A percentile compares a stretch with the other conserved stretches of the same genome.
These are phyloP conservation scores for Molossus molossus DNA, from an alignment of 2,797 vertebrate species.

Conservation along the genomic window DNA sequence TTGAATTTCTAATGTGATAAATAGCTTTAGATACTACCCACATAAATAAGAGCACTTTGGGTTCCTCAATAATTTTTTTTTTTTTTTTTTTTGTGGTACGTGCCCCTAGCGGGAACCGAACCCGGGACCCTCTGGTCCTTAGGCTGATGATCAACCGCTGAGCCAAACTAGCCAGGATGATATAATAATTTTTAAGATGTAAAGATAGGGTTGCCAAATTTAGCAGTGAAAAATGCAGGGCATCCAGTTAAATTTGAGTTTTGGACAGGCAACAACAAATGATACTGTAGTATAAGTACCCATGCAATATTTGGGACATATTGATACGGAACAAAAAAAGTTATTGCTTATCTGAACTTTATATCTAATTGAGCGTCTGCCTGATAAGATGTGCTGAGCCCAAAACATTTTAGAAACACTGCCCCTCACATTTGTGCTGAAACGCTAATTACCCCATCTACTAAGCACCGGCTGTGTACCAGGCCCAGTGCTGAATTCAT, in stretches of 20 bases:
- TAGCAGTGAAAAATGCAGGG: conserved; percentile 8
- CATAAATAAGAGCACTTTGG: conserved; percentile 11
- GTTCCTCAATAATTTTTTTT: conserved; percentile 56
- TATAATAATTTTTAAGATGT: conserved; percentile 37
- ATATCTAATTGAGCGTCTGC: background rate
- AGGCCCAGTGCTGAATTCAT: background rate
- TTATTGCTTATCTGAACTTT: conserved; percentile 24
- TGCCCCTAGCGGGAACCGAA: no score
- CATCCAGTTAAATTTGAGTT: background rate
- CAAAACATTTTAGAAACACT: conserved; percentile 9
- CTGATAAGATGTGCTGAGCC: background rate
- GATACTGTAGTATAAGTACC: background rate
- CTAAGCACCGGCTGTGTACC: background rate
- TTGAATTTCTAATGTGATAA: conserved; percentile 9
- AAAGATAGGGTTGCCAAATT: background rate
- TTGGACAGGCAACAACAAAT: conserved; percentile 26
- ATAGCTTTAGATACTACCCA: background rate
- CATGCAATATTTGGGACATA: background rate
- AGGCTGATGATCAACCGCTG: no score
- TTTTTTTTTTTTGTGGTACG: background rate
- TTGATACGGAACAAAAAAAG: background rate
- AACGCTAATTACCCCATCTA: background rate
- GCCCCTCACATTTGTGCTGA: background rate
- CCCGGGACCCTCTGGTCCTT: no score
- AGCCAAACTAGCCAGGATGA: no score